These are phyloP conservation scores for Boloria euphrosyne DNA, from an alignment of 2,888 invertebrate genomes.

Conservation along the genomic window DNA sequence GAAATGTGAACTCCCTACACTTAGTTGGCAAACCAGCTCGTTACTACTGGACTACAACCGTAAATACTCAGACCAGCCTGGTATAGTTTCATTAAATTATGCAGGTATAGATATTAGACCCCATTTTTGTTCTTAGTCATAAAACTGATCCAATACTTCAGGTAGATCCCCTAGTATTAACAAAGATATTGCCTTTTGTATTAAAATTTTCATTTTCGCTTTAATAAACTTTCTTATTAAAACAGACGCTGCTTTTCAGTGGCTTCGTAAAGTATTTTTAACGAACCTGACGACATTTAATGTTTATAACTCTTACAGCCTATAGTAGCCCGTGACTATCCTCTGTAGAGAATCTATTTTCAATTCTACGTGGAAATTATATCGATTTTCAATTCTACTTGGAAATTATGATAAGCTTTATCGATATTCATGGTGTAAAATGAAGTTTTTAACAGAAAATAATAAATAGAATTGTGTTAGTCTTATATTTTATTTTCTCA, in stretches of 20 bases:
- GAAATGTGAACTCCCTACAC: too few species aligned
- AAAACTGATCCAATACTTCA: slow-evolving; percentile 21
- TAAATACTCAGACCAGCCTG: background rate
- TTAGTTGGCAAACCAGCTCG: too few species aligned
- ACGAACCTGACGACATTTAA: slow-evolving; percentile 20
- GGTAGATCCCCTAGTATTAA: slow-evolving; percentile 16
- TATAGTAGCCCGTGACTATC: background rate
- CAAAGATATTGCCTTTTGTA: slow-evolving; percentile 26
- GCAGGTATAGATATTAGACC: background rate
- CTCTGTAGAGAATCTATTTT: too few species aligned
- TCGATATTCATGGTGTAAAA: too few species aligned
- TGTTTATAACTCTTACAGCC: slow-evolving; percentile 7
- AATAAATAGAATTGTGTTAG: too few species aligned
- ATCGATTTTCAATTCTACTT: too few species aligned
- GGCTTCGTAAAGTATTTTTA: slow-evolving; percentile 28
- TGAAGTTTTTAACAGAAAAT: too few species aligned
- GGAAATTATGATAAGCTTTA: too few species aligned
- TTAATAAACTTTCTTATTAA: slow-evolving; percentile 30
- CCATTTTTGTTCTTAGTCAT: slow-evolving; percentile 7
- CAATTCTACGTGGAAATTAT: too few species aligned
- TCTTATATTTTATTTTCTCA: too few species aligned
- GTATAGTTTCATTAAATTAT: background rate
- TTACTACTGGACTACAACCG: too few species aligned
- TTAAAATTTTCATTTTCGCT: slow-evolving; percentile 30
- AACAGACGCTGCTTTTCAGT: slow-evolving; percentile 29